A percentile compares a stretch with the other conserved stretches of the same genome.
These are phyloP conservation scores for Ctenodactylus gundi DNA, from an alignment of 2,113 vertebrate genomes.

Conservation along the genomic window DNA sequence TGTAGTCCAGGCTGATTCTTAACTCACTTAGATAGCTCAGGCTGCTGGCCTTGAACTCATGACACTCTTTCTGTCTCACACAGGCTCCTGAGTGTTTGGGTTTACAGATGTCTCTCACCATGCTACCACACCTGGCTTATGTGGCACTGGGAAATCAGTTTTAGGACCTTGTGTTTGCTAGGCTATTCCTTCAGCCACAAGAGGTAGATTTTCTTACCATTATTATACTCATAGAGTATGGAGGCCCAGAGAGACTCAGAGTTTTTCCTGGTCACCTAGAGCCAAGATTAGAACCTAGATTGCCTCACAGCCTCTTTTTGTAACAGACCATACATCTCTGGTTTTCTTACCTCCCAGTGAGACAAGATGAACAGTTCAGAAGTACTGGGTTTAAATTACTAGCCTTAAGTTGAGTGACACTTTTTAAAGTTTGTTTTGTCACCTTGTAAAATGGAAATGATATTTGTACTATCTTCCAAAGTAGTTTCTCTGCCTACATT, in stretches of 20 bases:
- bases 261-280: neutral
- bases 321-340: neutral
- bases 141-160: no score
- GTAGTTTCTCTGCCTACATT: neutral
- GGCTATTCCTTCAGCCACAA: no score
- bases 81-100: no score
- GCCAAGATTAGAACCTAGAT: neutral
- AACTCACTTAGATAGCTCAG: no score
- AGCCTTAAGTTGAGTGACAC: neutral
- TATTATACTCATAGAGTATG: neutral
- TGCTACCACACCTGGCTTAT: no score
- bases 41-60: no score
- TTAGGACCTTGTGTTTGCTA: no score
- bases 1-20: no score
- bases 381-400: neutral
- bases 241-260: neutral
- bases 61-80: no score
- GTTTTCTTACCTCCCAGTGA: neutral
- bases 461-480: neutral
- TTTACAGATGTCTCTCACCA: no score
- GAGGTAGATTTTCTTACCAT: neutral
- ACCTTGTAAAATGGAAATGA: neutral
- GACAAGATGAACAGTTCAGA: neutral
- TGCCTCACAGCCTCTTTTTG: neutral
- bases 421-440: constrained; percentile 38